Conservation (phyloP, 2,113 vertebrate species). For the Orycteropus afer region DNA sequence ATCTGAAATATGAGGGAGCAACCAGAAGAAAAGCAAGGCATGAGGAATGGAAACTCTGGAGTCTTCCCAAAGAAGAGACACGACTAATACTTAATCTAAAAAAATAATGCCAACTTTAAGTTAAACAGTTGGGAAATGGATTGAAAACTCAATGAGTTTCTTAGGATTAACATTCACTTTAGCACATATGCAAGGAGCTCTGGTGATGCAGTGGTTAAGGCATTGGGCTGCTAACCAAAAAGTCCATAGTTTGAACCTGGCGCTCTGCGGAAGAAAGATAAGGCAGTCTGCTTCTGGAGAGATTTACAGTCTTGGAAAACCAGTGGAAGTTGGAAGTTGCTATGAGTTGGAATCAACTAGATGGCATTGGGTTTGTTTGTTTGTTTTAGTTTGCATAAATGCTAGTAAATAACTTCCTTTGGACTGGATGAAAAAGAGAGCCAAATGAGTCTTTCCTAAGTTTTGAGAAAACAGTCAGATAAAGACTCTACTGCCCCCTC, state of each 20-base stretch:
- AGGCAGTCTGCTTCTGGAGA: too few species aligned
- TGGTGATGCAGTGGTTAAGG: too few species aligned
- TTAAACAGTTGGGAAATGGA: neutral
- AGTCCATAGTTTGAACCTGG: too few species aligned
- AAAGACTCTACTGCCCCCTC: neutral
- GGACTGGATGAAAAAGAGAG: neutral
- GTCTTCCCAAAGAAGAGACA: neutral
- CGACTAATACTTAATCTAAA: neutral
- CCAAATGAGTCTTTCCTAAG: neutral
- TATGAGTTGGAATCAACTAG: too few species aligned
- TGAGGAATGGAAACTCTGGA: neutral
- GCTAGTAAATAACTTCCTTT: neutral
- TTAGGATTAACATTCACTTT: neutral
- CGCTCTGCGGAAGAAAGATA: too few species aligned
- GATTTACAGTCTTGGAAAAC: too few species aligned
- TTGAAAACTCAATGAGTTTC: neutral
- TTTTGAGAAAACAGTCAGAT: neutral
- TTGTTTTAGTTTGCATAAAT: neutral
- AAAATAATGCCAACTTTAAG: neutral
- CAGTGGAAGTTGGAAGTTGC: too few species aligned
- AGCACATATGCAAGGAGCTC: too few species aligned
- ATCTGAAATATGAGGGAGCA: constrained; percentile 17
- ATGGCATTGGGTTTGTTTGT: too few species aligned
- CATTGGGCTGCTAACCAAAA: too few species aligned
- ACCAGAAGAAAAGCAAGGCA: neutral